Evolutionary conservation across 2,797 vertebrate species (phyloP).

Genomic region (Hozukius guyotensis): DNA sequence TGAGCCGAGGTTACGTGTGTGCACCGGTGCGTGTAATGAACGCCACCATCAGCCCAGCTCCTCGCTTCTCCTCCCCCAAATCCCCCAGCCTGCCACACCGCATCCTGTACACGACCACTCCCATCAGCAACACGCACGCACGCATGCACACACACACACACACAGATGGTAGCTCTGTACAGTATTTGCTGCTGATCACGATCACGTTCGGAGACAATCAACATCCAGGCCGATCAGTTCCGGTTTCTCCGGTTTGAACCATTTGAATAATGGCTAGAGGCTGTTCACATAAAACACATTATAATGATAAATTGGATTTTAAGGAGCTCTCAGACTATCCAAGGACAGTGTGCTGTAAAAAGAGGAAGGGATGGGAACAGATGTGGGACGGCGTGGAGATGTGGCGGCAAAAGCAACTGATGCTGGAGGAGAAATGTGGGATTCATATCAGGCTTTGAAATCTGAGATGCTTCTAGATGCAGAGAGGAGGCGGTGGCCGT

Average conservation of each 20-base stretch:
- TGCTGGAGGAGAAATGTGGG: conserved; percentile 21
- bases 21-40: conserved; percentile 83
- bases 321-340: conserved; percentile 46
- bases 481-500: background rate
- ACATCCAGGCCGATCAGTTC: conserved; percentile 32
- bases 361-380: conserved; percentile 24
- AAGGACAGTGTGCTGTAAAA: conserved; percentile 41
- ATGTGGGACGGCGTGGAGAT: conserved; percentile 32
- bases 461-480: conserved; percentile 22
- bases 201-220: conserved; percentile 11
- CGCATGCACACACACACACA: background rate
- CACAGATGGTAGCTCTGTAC: background rate
- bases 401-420: background rate
- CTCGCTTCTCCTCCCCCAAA: conserved; percentile 1
- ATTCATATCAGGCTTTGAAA: conserved; percentile 39
- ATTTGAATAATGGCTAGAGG: conserved; percentile 57
- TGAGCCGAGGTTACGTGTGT: conserved; percentile 68
- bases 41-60: conserved; percentile 48
- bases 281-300: conserved; percentile 29
- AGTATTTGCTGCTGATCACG: conserved; percentile 21
- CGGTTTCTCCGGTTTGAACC: background rate
- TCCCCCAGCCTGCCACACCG: conserved; percentile 35
- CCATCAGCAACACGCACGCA: background rate
- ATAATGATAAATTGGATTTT: conserved; percentile 60
- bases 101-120: conserved; percentile 49